Evolutionary conservation across 1,140 invertebrate species (phyloP), one percentile per base, ranked within the genome.

Genomic region (Caenorhabditis briggsae): DNA sequence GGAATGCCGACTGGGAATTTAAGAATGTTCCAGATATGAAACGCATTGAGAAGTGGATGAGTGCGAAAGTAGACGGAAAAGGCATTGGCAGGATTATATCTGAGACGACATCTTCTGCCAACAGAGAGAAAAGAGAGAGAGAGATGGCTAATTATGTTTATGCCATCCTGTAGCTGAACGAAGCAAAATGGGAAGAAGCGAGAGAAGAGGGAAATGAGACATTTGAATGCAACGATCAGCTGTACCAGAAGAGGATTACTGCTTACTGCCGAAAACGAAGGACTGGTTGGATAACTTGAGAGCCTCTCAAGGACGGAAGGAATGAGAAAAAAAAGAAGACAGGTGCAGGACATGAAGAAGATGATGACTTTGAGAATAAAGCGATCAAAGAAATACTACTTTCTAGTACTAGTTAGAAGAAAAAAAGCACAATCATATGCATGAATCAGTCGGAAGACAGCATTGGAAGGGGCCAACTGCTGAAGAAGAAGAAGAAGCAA

Each of bases 401-500:
- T 33, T 33, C 41, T 70, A 46, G 64, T 70, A 70, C 64, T 70
- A 70, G 64, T 70, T 18, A n/a, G 64, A 33, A 70, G 64, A 46
- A 41, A 65, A 65, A 25, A 70, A 46, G 64, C 33, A 70, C 64
- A 46, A 70, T 70, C 64, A 70, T 70, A 70, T 70, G 64, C 64
- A 70, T 70, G 64, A 70, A 70, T 70, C 64, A 70, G 41, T 70
- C n/a, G 43, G 43, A 70, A 70, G 64, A 46, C 11, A 11, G 41
- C 0, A 18, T 8, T 64, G 9, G 70, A n/a, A 53, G 50, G n/a
- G n/a, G 9, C 8, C 56, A 18, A 58, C 59, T 61, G 7, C 70
- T 50, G 46, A 16, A 50, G 70, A 70, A 78, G 70, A 78, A 78
- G 70, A 65, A 78, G 70, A 78, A 78, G 46, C 70, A 70, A 58